phyloP scores from a whole-genome alignment of 1,140 invertebrate genomes.

The Trialeurodes vaporariorum region DNA sequence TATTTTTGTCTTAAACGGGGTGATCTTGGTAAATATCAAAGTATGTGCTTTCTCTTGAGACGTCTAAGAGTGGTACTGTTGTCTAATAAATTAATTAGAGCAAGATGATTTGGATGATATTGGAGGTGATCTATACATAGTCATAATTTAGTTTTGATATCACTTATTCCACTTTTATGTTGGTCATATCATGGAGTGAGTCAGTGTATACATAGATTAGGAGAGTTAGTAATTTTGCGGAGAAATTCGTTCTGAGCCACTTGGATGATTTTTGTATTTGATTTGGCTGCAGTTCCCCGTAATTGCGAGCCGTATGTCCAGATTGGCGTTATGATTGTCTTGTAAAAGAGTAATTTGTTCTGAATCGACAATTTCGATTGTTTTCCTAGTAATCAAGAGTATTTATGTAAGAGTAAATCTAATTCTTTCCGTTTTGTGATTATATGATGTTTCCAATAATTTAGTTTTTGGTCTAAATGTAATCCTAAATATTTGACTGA shows the following conservation, averaged over 20 bases:
- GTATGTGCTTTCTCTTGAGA: too few species aligned
- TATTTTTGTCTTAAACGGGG: too few species aligned
- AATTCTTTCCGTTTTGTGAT: conserved; percentile 17
- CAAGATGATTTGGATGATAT: too few species aligned
- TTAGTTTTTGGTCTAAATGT: background rate
- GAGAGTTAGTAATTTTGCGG: conserved; percentile 8
- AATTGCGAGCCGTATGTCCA: conserved; percentile 31
- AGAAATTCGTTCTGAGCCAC: conserved; percentile 4
- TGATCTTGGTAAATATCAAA: too few species aligned
- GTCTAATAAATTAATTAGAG: too few species aligned
- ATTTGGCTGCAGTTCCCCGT: conserved; percentile 26
- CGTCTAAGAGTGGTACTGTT: too few species aligned
- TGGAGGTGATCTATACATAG: too few species aligned
- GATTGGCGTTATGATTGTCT: conserved; percentile 26
- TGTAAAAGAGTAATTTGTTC: conserved; percentile 29
- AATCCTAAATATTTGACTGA: conserved; percentile 10
- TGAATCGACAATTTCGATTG: conserved; percentile 21
- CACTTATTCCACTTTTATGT: too few species aligned
- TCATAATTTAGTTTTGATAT: too few species aligned
- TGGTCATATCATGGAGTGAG: too few species aligned
- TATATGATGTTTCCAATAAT: conserved; percentile 2
- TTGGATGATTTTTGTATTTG: conserved; percentile 25
- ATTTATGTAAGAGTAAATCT: conserved; percentile 10
- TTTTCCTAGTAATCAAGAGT: conserved; percentile 25
- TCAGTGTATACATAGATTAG: too few species aligned